Percentiles rank a stretch among this genome's conserved stretches.
phyloP scores from a whole-genome alignment of 2,113 vertebrate species.

The Eptesicus fuscus region DNA sequence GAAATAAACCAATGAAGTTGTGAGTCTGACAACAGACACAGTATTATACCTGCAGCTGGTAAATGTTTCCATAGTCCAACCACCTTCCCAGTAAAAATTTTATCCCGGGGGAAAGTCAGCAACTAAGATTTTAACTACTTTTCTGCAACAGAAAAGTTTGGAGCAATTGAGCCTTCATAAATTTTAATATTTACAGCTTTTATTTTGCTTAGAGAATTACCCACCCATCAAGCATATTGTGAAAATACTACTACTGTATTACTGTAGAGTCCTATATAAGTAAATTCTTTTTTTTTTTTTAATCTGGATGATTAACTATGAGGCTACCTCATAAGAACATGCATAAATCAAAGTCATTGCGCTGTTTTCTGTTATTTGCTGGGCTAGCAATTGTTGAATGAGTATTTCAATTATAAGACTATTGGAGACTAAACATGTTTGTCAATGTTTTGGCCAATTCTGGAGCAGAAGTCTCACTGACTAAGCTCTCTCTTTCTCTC shows the following conservation, averaged over 20 bases:
- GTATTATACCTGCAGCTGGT: slow-evolving; percentile 88
- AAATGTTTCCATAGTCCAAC: slow-evolving; percentile 87
- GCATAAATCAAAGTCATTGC: neutral
- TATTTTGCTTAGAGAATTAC: slow-evolving; percentile 65
- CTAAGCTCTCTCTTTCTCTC: too few relatives aligned
- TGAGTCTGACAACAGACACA: slow-evolving; percentile 85
- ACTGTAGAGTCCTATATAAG: neutral
- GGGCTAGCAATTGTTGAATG: neutral
- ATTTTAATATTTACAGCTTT: slow-evolving; percentile 67
- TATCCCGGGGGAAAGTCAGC: slow-evolving; percentile 82
- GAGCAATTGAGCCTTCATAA: slow-evolving; percentile 69
- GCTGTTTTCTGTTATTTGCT: slow-evolving; percentile 13
- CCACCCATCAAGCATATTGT: slow-evolving; percentile 56
- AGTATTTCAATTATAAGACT: neutral
- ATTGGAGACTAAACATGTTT: neutral
- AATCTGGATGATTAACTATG: neutral
- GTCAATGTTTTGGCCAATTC: neutral
- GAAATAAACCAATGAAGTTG: slow-evolving; percentile 88
- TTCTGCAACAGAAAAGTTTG: slow-evolving; percentile 77
- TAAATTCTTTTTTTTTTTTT: neutral
- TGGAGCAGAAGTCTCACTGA: neutral
- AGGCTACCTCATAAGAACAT: slow-evolving; percentile 22
- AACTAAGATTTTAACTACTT: slow-evolving; percentile 85
- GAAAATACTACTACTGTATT: slow-evolving; percentile 53
- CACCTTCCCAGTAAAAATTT: slow-evolving; percentile 89